These are phyloP conservation scores for Phyllotreta striolata DNA, from an alignment of 2,888 invertebrate species.

Conservation along the genomic window DNA sequence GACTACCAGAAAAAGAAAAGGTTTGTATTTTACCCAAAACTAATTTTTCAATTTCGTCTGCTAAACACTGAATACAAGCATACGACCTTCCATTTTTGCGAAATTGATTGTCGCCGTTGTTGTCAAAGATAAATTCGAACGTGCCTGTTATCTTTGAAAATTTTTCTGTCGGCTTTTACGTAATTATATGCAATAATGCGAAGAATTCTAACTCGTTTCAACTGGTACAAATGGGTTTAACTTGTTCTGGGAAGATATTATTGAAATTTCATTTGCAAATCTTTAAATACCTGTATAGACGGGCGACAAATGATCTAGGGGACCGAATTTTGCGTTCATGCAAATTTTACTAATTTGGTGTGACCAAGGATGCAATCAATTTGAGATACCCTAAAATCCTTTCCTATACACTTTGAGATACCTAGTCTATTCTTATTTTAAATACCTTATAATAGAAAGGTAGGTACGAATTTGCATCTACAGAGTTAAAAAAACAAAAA, in stretches of 20 bases:
- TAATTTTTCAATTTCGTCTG: constrained; percentile 20
- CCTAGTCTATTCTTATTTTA: no score
- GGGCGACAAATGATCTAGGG: constrained; percentile 11
- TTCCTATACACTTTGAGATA: no score
- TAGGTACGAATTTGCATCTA: no score
- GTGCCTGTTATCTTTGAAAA: constrained; percentile 21
- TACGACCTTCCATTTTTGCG: constrained; percentile 16
- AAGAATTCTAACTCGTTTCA: constrained; percentile 35
- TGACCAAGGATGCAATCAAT: background rate
- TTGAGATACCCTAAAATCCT: no score
- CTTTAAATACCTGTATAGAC: constrained; percentile 16
- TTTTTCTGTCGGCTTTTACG: constrained; percentile 30
- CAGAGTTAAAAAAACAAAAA: no score
- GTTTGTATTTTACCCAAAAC: constrained; percentile 3
- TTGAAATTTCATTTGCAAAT: constrained; percentile 33
- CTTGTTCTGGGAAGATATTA: constrained; percentile 36
- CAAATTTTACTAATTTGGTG: constrained; percentile 15
- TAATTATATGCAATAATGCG: constrained; percentile 38
- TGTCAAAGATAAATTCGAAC: constrained; percentile 26
- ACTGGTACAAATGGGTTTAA: constrained; percentile 37
- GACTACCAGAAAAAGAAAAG: constrained; percentile 2
- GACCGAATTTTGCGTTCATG: constrained; percentile 9
- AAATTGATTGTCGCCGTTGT: constrained; percentile 26
- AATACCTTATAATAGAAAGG: no score
- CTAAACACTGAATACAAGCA: background rate